These are phyloP conservation scores for Drosophila hamatofila DNA, from an alignment of 2,888 invertebrate species.

Conservation along the genomic window DNA sequence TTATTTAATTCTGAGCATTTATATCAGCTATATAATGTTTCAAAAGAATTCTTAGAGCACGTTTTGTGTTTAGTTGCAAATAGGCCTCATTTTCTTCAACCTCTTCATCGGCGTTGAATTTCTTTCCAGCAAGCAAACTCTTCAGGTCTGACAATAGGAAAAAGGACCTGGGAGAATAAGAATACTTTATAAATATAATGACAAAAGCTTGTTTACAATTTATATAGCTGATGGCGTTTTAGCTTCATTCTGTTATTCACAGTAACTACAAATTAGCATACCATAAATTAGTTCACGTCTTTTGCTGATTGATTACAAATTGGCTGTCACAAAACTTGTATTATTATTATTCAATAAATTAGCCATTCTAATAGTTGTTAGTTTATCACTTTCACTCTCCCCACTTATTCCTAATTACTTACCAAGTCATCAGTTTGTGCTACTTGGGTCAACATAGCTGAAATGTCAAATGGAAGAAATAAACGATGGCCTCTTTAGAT, in stretches of 20 bases:
- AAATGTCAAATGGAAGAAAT: conserved; percentile 7
- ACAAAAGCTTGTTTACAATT: too few relatives aligned
- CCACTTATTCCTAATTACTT: neutral
- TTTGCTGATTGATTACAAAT: neutral
- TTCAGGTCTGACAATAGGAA: too few relatives aligned
- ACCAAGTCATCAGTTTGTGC: neutral
- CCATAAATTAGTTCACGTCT: neutral
- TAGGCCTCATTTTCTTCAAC: too few relatives aligned
- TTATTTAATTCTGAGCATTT: too few relatives aligned
- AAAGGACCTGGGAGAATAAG: too few relatives aligned
- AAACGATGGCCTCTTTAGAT: conserved; percentile 8
- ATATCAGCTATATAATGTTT: too few relatives aligned
- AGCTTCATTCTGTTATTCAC: neutral
- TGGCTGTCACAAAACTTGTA: neutral
- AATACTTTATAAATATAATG: too few relatives aligned
- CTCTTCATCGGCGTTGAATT: too few relatives aligned
- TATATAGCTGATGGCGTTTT: too few relatives aligned
- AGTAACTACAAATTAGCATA: neutral
- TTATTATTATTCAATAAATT: neutral
- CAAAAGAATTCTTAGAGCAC: too few relatives aligned
- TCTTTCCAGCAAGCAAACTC: too few relatives aligned
- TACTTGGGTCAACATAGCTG: neutral
- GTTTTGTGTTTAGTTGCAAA: too few relatives aligned
- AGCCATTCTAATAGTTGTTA: neutral
- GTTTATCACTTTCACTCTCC: neutral